A percentile compares a stretch with the other conserved stretches of the same genome.
Evolutionary conservation across 1,140 invertebrate species (phyloP).

Genomic region (Cryptotermes secundus): DNA sequence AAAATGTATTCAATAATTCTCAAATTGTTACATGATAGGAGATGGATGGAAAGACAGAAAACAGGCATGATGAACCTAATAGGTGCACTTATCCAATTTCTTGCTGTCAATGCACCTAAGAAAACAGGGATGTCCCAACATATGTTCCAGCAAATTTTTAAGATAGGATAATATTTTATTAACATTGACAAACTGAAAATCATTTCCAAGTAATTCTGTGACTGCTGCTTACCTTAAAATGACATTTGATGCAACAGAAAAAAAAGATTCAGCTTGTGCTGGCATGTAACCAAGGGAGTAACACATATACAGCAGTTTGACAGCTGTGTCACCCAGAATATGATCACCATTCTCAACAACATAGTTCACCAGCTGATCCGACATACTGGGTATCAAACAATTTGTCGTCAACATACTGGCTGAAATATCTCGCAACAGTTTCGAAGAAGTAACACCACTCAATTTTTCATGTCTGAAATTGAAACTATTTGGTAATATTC

Average conservation of each 20-base stretch:
- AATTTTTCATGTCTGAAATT: slow-evolving; percentile 26
- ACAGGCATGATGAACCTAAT: too few species aligned
- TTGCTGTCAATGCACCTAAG: too few species aligned
- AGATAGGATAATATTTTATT: too few species aligned
- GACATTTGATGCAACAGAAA: slow-evolving; percentile 32
- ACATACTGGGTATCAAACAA: slow-evolving; percentile 34
- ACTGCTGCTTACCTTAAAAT: slow-evolving; percentile 36
- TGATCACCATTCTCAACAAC: slow-evolving; percentile 34
- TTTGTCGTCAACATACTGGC: slow-evolving; percentile 30
- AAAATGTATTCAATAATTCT: too few species aligned
- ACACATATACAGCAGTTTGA: slow-evolving; percentile 38
- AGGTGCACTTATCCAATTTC: too few species aligned
- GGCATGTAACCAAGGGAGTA: slow-evolving; percentile 39
- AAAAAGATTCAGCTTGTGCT: slow-evolving; percentile 33
- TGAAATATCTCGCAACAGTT: slow-evolving; percentile 33
- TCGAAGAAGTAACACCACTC: slow-evolving; percentile 32
- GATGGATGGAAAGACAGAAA: too few species aligned
- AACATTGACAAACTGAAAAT: too few species aligned
- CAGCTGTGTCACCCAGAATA: slow-evolving; percentile 37
- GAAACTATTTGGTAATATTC: not conserved
- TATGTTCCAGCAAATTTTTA: too few species aligned
- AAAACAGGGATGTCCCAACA: too few species aligned
- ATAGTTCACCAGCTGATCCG: slow-evolving; percentile 38
- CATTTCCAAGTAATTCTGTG: too few species aligned
- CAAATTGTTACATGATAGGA: too few species aligned